These are phyloP conservation scores for Eudemis profundana DNA, from an alignment of 2,888 invertebrate species.

Conservation along the genomic window DNA sequence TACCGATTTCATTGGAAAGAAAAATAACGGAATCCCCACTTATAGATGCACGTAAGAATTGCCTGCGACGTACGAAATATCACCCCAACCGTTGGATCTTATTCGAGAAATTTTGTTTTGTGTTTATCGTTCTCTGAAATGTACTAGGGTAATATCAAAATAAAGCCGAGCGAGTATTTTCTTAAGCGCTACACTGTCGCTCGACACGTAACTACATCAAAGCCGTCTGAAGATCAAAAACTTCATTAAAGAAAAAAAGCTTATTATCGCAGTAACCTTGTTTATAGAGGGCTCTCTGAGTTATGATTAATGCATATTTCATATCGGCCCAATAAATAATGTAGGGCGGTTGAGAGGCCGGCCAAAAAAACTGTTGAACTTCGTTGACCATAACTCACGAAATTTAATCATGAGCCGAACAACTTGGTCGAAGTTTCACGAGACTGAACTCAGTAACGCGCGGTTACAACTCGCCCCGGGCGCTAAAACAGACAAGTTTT, in stretches of 20 bases:
- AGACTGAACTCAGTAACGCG: slow-evolving; percentile 46
- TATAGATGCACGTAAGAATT: slow-evolving; percentile 24
- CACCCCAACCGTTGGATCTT: neutral
- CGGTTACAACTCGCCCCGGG: slow-evolving; percentile 30
- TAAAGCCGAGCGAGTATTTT: slow-evolving; percentile 5
- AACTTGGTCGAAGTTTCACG: slow-evolving; percentile 56
- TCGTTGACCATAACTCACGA: slow-evolving; percentile 70
- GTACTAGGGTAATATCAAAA: slow-evolving; percentile 3
- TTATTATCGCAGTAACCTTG: slow-evolving; percentile 59
- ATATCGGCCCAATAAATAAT: slow-evolving; percentile 71
- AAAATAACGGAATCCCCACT: slow-evolving; percentile 42
- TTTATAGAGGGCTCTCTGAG: slow-evolving; percentile 59
- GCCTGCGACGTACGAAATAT: neutral
- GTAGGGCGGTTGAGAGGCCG: slow-evolving; percentile 57
- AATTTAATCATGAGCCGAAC: slow-evolving; percentile 72
- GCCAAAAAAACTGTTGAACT: slow-evolving; percentile 67
- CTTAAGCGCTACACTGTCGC: neutral
- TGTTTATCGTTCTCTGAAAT: neutral
- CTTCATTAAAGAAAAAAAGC: slow-evolving; percentile 57
- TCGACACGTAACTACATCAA: slow-evolving; percentile 1
- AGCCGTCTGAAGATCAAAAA: slow-evolving; percentile 41
- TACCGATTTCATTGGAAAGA: slow-evolving; percentile 60
- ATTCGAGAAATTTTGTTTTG: neutral
- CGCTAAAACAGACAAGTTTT: slow-evolving; percentile 33
- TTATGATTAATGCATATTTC: slow-evolving; percentile 71